These are phyloP conservation scores for Pycnonotus jocosus DNA, from an alignment of 2,113 vertebrate genomes.

Conservation along the genomic window DNA sequence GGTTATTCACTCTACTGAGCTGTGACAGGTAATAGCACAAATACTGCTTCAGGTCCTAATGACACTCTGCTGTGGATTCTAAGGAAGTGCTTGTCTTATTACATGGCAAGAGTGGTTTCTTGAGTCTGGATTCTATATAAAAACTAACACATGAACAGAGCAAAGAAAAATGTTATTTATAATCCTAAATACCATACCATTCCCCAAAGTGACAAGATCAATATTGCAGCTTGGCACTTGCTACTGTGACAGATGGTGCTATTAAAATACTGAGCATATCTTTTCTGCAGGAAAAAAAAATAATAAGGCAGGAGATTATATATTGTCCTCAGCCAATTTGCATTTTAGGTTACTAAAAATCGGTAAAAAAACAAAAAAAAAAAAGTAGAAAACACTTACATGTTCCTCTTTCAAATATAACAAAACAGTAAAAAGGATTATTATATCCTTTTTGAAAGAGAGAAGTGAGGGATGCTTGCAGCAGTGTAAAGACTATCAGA, in stretches of 20 bases:
- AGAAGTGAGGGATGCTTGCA: not conserved
- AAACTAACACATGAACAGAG: conserved; percentile 13
- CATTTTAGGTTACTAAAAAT: not conserved
- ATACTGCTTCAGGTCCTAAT: not conserved
- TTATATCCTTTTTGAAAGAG: not conserved
- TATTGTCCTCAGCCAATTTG: not conserved
- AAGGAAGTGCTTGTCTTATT: not conserved
- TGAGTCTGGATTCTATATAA: not conserved
- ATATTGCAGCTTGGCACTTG: conserved; percentile 64
- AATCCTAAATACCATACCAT: conserved; percentile 69
- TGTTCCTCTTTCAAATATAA: not conserved
- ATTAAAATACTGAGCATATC: conserved; percentile 62
- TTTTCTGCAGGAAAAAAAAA: not conserved
- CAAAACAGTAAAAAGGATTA: not conserved
- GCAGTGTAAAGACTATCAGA: not conserved
- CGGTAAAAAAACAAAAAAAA: not conserved
- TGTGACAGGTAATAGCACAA: not conserved
- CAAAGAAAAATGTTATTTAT: conserved; percentile 71
- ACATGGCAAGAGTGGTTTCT: not conserved
- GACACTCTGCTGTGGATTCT: not conserved
- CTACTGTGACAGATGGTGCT: conserved; percentile 67
- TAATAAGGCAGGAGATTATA: not conserved
- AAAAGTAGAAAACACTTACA: not conserved
- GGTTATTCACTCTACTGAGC: not conserved
- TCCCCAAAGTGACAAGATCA: conserved; percentile 75